A percentile compares a stretch with the other conserved stretches of the same genome.
Evolutionary conservation across 2,113 vertebrate species (phyloP).

Genomic region (Muscicapa adusta): DNA sequence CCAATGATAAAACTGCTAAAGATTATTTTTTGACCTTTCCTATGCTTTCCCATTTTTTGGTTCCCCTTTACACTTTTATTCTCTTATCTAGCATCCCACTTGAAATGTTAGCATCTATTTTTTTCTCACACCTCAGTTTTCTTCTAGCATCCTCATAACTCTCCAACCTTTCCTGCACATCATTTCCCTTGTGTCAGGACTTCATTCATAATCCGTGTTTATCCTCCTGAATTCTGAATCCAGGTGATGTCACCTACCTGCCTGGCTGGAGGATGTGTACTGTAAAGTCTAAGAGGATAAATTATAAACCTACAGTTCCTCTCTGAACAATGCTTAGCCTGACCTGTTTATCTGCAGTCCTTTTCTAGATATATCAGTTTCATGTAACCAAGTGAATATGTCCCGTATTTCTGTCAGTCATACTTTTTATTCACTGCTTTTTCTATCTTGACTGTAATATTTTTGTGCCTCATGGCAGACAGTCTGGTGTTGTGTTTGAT

Average conservation of each 20-base stretch:
- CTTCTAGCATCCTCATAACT: background rate
- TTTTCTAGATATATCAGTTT: background rate
- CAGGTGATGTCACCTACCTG: background rate
- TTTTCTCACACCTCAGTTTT: background rate
- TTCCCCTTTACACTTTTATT: background rate
- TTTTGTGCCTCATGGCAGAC: background rate
- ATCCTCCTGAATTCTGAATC: background rate
- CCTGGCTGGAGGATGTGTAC: background rate
- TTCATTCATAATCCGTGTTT: background rate
- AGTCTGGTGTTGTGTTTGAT: background rate
- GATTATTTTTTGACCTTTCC: background rate
- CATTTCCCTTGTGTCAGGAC: background rate
- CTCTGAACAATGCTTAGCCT: background rate
- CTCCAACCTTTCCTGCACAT: background rate
- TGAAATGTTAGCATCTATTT: background rate
- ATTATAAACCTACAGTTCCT: background rate
- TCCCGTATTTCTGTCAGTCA: background rate
- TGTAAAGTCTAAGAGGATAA: background rate
- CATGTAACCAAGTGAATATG: background rate
- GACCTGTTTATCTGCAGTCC: background rate
- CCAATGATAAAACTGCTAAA: background rate
- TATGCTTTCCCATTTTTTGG: background rate
- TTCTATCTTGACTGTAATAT: background rate
- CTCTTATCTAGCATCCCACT: background rate
- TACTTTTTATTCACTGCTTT: background rate